Evolutionary conservation across 2,113 vertebrate species (phyloP).

Genomic region (Grammomys surdaster): DNA sequence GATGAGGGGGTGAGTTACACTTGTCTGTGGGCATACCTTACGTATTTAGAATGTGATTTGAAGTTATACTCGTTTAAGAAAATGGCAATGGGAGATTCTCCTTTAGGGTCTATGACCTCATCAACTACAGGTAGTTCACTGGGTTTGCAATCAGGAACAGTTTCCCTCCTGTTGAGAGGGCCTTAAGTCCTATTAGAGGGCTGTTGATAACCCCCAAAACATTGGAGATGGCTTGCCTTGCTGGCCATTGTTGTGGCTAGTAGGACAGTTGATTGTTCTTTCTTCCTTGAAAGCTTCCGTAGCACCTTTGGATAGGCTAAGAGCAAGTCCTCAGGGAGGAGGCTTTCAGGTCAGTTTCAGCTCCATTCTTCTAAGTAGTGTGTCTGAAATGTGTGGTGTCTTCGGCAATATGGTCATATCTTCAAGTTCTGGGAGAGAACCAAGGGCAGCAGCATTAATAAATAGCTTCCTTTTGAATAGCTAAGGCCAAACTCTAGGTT

Average conservation of each 20-base stretch:
- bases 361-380: not conserved
- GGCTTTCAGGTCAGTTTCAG: not conserved
- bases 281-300: not conserved
- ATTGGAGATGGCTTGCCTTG: not conserved
- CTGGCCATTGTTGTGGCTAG: not conserved
- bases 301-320: not conserved
- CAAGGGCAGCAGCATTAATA: not conserved
- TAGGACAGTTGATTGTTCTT: not conserved
- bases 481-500: conserved; percentile 29
- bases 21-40: not conserved
- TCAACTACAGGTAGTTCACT: not conserved
- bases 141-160: not conserved
- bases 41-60: not conserved
- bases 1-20: not conserved
- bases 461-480: not conserved
- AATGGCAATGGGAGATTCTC: not conserved
- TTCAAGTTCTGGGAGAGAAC: not conserved
- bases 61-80: not conserved
- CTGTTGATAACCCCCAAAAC: not conserved
- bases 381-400: not conserved
- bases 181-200: not conserved
- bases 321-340: not conserved
- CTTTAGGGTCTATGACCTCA: not conserved
- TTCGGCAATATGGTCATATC: not conserved
- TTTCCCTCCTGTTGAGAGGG: not conserved